Base-by-base conservation (phyloP, 2,797 vertebrate genomes). In the Zenarchopterus dispar region DNA sequence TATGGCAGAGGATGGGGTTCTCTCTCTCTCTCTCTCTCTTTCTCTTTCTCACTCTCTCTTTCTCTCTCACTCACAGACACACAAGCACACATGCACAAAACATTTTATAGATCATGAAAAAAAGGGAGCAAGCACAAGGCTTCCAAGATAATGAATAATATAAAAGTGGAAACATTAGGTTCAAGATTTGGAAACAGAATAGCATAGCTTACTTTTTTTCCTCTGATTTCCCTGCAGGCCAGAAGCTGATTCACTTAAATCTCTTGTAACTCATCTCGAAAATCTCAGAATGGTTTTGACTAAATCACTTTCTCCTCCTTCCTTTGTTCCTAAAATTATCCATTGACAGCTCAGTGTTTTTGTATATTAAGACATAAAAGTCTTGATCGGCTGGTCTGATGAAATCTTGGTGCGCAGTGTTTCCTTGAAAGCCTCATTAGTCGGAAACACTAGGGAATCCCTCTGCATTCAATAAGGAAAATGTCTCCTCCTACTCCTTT, bases 191-290 rank as follows among this genome's bases (percentile, higher is more conserved):
- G 31, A 5, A 33, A 33, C 31, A 45, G 39, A 13, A 43, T 6
- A 28, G 22, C 28, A 53, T n/a, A 50, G 61, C 66, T 74, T 67
- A 33, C 31, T 33, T 33, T 33, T 33, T 33, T 43, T 23, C 26
- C 16, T 58, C 26, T 56, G 67, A 66, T 73, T 71, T 73, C 56
- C 58, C 66, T 33, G 16, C 51, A 62, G 63, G 68, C 11, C 41
- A 0, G 41, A 33, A 3, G 48, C 39, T 76, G 63, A 69, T 80
- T 75, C 69, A 81, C 67, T 73, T 55, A 66, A 68, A 75, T 63
- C 61, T 67, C 47, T 60, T 3, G 4, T n/a, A 39, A 44, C 21
- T 26, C 0, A 0, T 69, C 61, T 18, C 41, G 8, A 2, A 63
- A 60, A 62, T 9, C 56, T 58, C 45, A 21, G n/a, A 67, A 51